Conservation (phyloP, 2,797 vertebrate genomes). For the Dendrocincla fuliginosa region DNA sequence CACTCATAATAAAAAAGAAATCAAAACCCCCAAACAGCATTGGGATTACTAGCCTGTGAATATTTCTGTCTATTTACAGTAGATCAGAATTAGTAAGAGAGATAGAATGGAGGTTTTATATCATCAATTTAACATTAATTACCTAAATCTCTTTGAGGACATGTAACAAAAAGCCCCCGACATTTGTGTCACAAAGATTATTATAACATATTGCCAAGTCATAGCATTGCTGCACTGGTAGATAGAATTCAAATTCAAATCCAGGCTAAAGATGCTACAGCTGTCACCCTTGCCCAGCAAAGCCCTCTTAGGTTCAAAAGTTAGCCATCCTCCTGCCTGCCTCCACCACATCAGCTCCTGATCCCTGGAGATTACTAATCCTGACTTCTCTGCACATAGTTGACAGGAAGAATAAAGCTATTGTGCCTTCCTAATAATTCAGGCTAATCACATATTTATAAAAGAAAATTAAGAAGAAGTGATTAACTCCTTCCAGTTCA, state of each 20-base stretch:
- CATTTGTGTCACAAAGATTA: slow-evolving; percentile 90
- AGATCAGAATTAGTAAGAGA: slow-evolving; percentile 82
- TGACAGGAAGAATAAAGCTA: slow-evolving; percentile 87
- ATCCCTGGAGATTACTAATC: slow-evolving; percentile 86
- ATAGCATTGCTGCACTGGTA: slow-evolving; percentile 82
- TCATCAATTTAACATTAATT: slow-evolving; percentile 91
- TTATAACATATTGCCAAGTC: slow-evolving; percentile 88
- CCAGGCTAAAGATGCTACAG: slow-evolving; percentile 86
- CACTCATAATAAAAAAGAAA: not conserved
- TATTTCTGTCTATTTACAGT: slow-evolving; percentile 84
- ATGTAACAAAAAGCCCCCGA: slow-evolving; percentile 84
- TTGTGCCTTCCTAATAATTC: slow-evolving; percentile 62
- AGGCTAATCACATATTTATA: slow-evolving; percentile 55
- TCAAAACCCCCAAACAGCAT: slow-evolving; percentile 66
- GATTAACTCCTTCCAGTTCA: slow-evolving; percentile 31
- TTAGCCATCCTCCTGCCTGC: slow-evolving; percentile 89
- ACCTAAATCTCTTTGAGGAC: slow-evolving; percentile 87
- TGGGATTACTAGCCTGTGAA: slow-evolving; percentile 85
- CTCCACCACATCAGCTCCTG: slow-evolving; percentile 83
- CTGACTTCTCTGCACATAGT: slow-evolving; percentile 80
- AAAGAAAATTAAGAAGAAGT: slow-evolving; percentile 51
- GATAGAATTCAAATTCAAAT: slow-evolving; percentile 92
- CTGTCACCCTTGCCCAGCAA: slow-evolving; percentile 89
- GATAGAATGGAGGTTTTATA: slow-evolving; percentile 82
- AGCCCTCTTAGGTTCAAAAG: slow-evolving; percentile 87